These are phyloP conservation scores for Caenorhabditis sp. DNA, from an alignment of 2,888 invertebrate species.

Conservation along the genomic window DNA sequence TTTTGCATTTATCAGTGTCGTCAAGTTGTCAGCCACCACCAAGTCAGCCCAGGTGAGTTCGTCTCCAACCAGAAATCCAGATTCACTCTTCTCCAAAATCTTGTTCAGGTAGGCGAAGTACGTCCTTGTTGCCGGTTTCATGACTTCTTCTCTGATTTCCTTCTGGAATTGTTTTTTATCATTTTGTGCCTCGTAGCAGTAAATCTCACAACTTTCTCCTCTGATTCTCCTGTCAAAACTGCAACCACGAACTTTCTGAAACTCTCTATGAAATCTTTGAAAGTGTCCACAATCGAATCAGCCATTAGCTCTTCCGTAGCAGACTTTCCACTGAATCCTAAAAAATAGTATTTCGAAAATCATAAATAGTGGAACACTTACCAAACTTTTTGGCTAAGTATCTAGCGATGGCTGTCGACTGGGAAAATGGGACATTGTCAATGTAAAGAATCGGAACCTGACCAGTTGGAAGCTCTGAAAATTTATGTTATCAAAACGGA, in stretches of 20 bases:
- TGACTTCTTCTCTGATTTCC: conserved; percentile 20
- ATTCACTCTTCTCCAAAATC: conserved; percentile 37
- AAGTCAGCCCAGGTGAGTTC: conserved; percentile 55
- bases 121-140: conserved; percentile 21
- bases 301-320: conserved; percentile 17
- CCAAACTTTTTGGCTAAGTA: conserved; percentile 50
- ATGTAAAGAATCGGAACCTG: conserved; percentile 37
- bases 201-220: conserved; percentile 17
- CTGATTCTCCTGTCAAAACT: conserved; percentile 2
- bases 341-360: neutral
- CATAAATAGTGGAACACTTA: neutral
- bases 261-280: conserved; percentile 39
- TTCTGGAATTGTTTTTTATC: conserved; percentile 23
- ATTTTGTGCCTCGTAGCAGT: too few relatives aligned
- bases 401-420: conserved; percentile 33
- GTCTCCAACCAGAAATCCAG: conserved; percentile 52
- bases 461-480: conserved; percentile 24
- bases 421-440: conserved; percentile 23
- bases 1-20: conserved; percentile 16
- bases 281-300: conserved; percentile 25
- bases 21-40: conserved; percentile 52
- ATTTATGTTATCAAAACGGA: neutral
- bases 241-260: conserved; percentile 16
- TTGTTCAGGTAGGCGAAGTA: conserved; percentile 31
- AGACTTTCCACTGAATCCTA: conserved; percentile 29